Percentiles rank a stretch among this genome's conserved stretches.
Evolutionary conservation across 2,888 invertebrate species (phyloP).

Genomic region (Ptychoptera contaminata): DNA sequence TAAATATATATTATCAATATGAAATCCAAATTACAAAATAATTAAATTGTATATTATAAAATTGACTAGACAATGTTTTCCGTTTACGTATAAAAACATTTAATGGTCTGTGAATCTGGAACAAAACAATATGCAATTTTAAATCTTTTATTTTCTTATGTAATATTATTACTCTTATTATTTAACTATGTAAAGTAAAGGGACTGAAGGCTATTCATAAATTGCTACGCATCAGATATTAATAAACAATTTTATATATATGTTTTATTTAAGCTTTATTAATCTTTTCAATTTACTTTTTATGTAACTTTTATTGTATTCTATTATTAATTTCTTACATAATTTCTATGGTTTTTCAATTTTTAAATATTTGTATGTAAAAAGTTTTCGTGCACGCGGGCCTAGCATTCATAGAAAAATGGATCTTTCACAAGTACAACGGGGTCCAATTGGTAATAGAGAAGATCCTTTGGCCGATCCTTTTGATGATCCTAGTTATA

Average conservation of each 20-base stretch:
- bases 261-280: not conserved
- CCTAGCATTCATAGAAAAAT: constrained; percentile 56
- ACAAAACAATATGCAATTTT: too few relatives aligned
- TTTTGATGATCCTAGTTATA: constrained; percentile 60
- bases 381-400: constrained; percentile 56
- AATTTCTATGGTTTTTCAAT: not conserved
- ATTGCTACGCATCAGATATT: constrained; percentile 1
- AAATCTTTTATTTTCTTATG: too few relatives aligned
- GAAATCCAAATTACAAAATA: too few relatives aligned
- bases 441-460: constrained; percentile 47
- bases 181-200: too few relatives aligned
- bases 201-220: not conserved
- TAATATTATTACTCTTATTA: too few relatives aligned
- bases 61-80: not conserved
- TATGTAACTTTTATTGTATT: not conserved
- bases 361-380: constrained; percentile 2
- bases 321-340: too few relatives aligned
- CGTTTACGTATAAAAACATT: too few relatives aligned
- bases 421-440: constrained; percentile 50
- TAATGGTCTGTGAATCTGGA: not conserved
- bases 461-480: constrained; percentile 62
- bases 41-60: not conserved
- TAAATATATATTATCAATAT: constrained; percentile 4
- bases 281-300: not conserved
- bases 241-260: not conserved